phyloP scores from a whole-genome alignment of 2,113 vertebrate genomes.

The Manacus vitellinus region DNA sequence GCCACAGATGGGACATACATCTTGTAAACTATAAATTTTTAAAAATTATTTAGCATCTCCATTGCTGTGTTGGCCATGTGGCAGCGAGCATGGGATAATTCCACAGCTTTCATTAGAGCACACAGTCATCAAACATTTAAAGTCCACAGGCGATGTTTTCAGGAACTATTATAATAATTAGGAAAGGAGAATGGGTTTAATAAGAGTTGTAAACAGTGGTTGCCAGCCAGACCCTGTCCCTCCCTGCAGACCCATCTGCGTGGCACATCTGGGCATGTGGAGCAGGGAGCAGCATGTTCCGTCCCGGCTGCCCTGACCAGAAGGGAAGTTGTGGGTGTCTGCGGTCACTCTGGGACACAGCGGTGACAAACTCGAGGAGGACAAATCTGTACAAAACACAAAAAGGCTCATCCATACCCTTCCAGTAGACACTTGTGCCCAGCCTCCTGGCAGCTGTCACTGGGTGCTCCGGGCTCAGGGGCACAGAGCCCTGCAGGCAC shows the following conservation, averaged over 20 bases:
- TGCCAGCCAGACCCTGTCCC: not conserved
- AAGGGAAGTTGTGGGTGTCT: not conserved
- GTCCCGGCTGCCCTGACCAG: not conserved
- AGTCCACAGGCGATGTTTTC: not conserved
- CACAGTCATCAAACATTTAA: slow-evolving; percentile 27
- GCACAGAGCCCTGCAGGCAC: not conserved
- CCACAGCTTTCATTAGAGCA: not conserved
- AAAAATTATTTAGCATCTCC: slow-evolving; percentile 52
- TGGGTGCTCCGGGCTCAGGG: not conserved
- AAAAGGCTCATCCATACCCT: not conserved
- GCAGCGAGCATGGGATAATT: slow-evolving; percentile 10
- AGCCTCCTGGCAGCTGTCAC: rapidly evolving
- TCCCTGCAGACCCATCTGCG: slow-evolving; percentile 6
- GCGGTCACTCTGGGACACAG: not conserved
- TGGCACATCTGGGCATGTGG: not conserved
- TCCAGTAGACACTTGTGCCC: rapidly evolving
- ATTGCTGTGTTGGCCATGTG: slow-evolving; percentile 41
- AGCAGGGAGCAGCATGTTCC: not conserved
- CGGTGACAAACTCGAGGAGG: not conserved
- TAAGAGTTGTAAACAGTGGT: not conserved
- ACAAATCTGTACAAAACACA: not conserved
- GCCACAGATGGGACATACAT: slow-evolving; percentile 63
- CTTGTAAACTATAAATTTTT: slow-evolving; percentile 63
- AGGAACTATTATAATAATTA: slow-evolving; percentile 40
- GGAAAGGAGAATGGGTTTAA: slow-evolving; percentile 17